Evolutionary conservation across 1,140 invertebrate genomes (phyloP).

Genomic region (Lysiphlebus fabarum): DNA sequence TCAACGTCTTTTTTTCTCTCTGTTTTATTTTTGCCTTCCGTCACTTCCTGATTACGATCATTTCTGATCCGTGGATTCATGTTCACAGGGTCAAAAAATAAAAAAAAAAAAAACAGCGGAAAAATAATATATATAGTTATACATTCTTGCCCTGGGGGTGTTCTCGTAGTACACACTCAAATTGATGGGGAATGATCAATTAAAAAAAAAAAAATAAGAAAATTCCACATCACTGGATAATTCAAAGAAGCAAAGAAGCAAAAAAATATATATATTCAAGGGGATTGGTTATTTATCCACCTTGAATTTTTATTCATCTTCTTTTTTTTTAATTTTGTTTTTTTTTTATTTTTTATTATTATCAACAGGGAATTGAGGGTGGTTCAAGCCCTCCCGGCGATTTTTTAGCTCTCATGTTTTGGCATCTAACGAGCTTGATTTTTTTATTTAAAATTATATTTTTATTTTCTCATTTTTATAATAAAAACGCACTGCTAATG

Average conservation of each 20-base stretch:
- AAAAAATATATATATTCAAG: background rate
- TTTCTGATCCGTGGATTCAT: background rate
- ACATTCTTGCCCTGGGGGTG: background rate
- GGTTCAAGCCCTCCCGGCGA: constrained; percentile 16
- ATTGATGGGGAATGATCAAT: too few relatives aligned
- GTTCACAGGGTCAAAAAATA: background rate
- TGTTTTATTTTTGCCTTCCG: constrained; percentile 2
- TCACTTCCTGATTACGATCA: constrained; percentile 8
- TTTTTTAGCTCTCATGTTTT: constrained; percentile 12
- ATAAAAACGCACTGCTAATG: background rate
- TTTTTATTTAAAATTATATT: background rate
- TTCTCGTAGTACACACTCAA: background rate
- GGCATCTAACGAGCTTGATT: constrained; percentile 16
- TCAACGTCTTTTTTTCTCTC: constrained; percentile 30
- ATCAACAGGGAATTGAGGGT: constrained; percentile 11
- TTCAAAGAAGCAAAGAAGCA: constrained; percentile 12
- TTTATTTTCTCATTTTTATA: background rate
- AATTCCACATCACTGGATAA: constrained; percentile 23
- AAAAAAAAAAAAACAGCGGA: too few relatives aligned
- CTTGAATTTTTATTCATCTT: constrained; percentile 15
- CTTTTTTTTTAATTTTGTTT: too few relatives aligned
- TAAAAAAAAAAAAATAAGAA: background rate
- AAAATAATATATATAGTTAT: too few relatives aligned
- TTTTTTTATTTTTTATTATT: constrained; percentile 18
- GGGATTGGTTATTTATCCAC: constrained; percentile 23